Percentiles rank a stretch among this genome's conserved stretches.
phyloP scores from a whole-genome alignment of 2,797 vertebrate genomes.

The Sitta carolinensis region DNA sequence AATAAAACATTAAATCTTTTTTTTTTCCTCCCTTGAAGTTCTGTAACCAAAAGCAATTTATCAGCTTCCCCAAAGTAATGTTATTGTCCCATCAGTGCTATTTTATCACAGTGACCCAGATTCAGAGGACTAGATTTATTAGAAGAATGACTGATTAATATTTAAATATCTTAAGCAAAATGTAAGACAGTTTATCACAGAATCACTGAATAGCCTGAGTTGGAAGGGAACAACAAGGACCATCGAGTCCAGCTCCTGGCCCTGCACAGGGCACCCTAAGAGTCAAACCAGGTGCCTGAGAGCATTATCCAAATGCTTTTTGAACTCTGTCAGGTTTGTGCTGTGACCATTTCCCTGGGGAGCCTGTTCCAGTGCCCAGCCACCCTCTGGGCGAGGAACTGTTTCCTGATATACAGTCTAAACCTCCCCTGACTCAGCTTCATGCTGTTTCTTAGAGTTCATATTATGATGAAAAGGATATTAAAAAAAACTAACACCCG shows the following conservation, averaged over 20 bases:
- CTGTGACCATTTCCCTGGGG: not conserved
- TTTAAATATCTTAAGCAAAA: not conserved
- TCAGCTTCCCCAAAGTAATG: not conserved
- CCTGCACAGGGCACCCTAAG: not conserved
- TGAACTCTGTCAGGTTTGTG: not conserved
- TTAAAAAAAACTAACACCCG: not conserved
- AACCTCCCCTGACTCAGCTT: not conserved
- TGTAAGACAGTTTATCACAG: not conserved
- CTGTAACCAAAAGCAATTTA: not conserved
- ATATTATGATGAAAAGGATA: not conserved
- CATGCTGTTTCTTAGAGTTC: not conserved
- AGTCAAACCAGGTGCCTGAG: fast-evolving
- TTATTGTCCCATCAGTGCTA: not conserved
- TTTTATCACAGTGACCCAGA: not conserved
- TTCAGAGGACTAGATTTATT: not conserved
- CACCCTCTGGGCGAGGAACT: not conserved
- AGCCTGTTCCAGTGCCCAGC: fast-evolving
- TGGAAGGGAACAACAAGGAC: not conserved
- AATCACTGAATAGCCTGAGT: not conserved
- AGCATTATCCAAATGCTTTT: not conserved
- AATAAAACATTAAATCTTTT: not conserved
- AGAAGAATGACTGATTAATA: not conserved
- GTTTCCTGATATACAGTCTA: not conserved
- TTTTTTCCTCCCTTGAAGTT: not conserved
- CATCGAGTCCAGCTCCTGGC: not conserved